Evolutionary conservation across 2,888 invertebrate genomes (phyloP), one percentile per base, ranked within the genome.

Genomic region (Cremastinae sp.): DNA sequence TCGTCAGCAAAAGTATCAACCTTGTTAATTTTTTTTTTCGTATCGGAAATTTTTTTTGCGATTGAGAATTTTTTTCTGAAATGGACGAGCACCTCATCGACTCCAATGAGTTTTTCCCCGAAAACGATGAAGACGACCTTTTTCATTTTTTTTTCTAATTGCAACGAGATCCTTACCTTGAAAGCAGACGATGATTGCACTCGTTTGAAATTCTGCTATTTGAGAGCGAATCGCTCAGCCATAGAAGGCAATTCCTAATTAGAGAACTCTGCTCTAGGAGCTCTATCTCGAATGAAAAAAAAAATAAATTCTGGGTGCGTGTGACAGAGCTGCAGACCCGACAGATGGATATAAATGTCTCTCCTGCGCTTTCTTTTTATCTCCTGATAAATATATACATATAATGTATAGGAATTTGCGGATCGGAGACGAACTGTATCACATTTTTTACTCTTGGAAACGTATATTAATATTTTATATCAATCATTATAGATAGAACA

Each of bases 191-290:
- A 55, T 35, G 28, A 43, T 45, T 41, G 18, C 16, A 47, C 56
- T 61, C 47, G 68, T 39, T 62, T 41, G 8, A 62, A 49, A 58
- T 51, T 37, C 56, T 51, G 49, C 8, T 12, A 37, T 56, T 39
- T 51, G 43, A 2, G 10, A 12, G 47, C 35, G 16, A 16, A 51
- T 59, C 47, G 41, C 51, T n/a, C 58, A 47, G 49, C 51, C 58
- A 35, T 1, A 39, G 41, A 62, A 68, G 62, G 62, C 58, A 56
- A 74, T 74, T 74, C 51, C 28, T 64, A 64, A 74, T 74, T 69
- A 69, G 68, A 20, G 58, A 49, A 14, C 10, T 69, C 64, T 43
- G 37, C 18, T 22, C 39, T 12, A 35, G 12, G 20, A 39, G 14
- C 41, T 49, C 35, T 16, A 22, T n/a, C 58, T 35, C 7, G 20